Conservation (phyloP, 2,113 vertebrate species). For the Haemorhous mexicanus region DNA sequence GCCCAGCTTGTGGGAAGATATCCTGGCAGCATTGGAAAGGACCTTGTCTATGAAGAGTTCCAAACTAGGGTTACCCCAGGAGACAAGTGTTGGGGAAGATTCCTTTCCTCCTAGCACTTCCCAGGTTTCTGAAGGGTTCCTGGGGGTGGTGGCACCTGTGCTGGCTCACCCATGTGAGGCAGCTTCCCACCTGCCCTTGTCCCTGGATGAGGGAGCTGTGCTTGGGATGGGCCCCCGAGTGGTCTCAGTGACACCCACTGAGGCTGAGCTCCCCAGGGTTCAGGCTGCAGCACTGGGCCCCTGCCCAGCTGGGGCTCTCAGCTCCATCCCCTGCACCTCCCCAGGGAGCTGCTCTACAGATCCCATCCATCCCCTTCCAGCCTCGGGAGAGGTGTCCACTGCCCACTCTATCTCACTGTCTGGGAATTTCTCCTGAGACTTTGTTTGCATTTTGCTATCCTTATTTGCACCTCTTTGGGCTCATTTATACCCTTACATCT, state of each 20-base stretch:
- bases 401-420: slow-evolving; percentile 43
- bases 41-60: neutral
- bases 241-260: rapidly evolving
- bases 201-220: neutral
- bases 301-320: neutral
- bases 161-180: rapidly evolving
- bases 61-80: too few species aligned
- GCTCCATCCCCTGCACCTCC: neutral
- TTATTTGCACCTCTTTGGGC: slow-evolving; percentile 45
- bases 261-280: neutral
- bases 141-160: rapidly evolving
- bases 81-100: neutral
- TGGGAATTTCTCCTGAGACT: slow-evolving; percentile 64
- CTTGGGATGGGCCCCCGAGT: neutral
- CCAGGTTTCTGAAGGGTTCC: neutral
- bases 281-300: rapidly evolving
- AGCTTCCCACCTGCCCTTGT: rapidly evolving
- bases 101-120: neutral
- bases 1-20: neutral
- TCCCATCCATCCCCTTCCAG: neutral
- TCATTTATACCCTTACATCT: neutral
- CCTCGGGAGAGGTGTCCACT: neutral
- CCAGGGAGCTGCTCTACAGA: neutral
- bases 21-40: neutral
- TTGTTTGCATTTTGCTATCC: slow-evolving; percentile 29